A percentile compares a stretch with the other conserved stretches of the same genome.
phyloP scores from a whole-genome alignment of 1,140 invertebrate species.

The Sinella curviseta region DNA sequence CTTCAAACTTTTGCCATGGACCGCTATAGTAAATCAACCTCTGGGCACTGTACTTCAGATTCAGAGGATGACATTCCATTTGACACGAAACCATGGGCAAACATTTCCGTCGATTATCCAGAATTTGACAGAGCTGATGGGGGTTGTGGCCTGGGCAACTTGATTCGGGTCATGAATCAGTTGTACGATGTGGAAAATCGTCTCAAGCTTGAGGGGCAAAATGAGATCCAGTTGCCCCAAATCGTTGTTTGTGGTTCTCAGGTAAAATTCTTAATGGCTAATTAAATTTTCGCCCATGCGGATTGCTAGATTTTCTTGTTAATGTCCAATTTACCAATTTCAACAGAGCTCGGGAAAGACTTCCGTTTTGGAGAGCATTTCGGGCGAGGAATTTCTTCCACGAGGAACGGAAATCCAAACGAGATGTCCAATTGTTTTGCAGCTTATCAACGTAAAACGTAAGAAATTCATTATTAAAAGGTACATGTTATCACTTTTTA shows the following conservation, averaged over 20 bases:
- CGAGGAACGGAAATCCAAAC: not conserved
- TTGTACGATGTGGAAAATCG: not conserved
- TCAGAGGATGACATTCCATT: no score
- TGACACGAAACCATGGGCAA: no score
- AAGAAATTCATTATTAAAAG: not conserved
- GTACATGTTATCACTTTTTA: not conserved
- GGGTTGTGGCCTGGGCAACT: not conserved
- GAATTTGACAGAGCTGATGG: no score
- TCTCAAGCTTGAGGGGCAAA: not conserved
- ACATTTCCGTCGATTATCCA: no score
- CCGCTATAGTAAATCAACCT: no score
- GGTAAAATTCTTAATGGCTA: not conserved
- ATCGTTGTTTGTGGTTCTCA: not conserved
- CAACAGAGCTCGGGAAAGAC: not conserved
- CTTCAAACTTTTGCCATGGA: no score
- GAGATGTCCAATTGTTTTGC: not conserved
- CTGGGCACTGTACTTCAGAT: no score
- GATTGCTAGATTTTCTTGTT: not conserved
- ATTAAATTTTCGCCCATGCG: not conserved
- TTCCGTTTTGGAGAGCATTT: constrained; percentile 15
- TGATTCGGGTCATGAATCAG: not conserved
- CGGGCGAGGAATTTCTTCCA: not conserved
- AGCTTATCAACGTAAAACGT: constrained; percentile 72
- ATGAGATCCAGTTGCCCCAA: constrained; percentile 54
- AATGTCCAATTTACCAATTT: not conserved